Evolutionary conservation across 2,888 invertebrate species (phyloP).

Genomic region (Chrysolina haemoptera): DNA sequence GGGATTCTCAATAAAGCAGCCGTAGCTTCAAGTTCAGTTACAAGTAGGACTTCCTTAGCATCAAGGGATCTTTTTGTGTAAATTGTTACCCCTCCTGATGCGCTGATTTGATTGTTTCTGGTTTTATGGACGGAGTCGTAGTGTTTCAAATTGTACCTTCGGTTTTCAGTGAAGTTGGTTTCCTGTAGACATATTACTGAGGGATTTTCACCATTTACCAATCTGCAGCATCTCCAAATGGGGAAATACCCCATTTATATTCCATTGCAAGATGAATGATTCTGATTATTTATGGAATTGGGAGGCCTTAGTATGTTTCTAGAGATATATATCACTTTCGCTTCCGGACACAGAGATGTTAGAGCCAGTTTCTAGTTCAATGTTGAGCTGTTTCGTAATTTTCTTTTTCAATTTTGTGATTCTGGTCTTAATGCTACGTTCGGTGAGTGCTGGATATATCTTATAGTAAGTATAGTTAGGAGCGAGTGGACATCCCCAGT

Average conservation of each 20-base stretch:
- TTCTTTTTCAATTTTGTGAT: too few relatives aligned
- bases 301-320: slow-evolving; percentile 8
- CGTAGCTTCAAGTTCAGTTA: slow-evolving; percentile 40
- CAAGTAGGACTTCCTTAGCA: slow-evolving; percentile 31
- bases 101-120: slow-evolving; percentile 25
- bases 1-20: slow-evolving; percentile 34
- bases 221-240: slow-evolving; percentile 9
- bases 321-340: slow-evolving; percentile 1
- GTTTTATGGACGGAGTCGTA: slow-evolving; percentile 35
- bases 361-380: too few relatives aligned
- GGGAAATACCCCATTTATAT: slow-evolving; percentile 15
- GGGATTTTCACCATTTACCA: not conserved
- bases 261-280: slow-evolving; percentile 3
- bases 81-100: slow-evolving; percentile 41
- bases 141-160: slow-evolving; percentile 22
- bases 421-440: too few relatives aligned
- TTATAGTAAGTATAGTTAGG: not conserved
- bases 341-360: too few relatives aligned
- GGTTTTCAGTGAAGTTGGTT: slow-evolving; percentile 34
- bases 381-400: too few relatives aligned
- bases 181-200: slow-evolving; percentile 31
- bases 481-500: not conserved
- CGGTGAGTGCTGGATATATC: too few relatives aligned
- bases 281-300: not conserved
- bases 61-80: slow-evolving; percentile 14